phyloP scores from a whole-genome alignment of 2,113 vertebrate genomes.

The Scomber scombrus region DNA sequence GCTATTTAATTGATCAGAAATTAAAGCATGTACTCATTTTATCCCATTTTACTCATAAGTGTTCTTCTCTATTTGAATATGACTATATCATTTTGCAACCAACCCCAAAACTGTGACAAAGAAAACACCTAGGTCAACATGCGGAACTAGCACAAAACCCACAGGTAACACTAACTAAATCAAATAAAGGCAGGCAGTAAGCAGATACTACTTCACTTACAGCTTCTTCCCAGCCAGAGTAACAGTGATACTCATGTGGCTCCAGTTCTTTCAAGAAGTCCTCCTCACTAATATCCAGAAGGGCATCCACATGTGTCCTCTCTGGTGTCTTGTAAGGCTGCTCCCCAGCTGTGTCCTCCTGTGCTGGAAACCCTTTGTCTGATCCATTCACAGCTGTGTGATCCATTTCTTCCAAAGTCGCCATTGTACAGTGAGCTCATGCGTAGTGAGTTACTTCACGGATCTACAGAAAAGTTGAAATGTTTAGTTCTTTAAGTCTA shows the following conservation, averaged over 20 bases:
- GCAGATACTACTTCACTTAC: slow-evolving; percentile 80
- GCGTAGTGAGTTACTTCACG: neutral
- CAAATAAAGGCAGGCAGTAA: neutral
- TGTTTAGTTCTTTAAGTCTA: neutral
- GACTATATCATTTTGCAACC: too few species aligned
- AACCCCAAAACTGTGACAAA: neutral
- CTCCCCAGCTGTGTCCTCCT: slow-evolving; percentile 1
- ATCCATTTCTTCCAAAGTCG: slow-evolving; percentile 15
- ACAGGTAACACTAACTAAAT: neutral
- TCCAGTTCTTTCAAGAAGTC: slow-evolving; percentile 72
- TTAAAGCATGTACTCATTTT: neutral
- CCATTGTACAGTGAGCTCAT: slow-evolving; percentile 48
- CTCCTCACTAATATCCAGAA: slow-evolving; percentile 86
- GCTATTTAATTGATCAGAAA: neutral
- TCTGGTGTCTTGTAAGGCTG: slow-evolving; percentile 43
- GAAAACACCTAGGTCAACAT: too few species aligned
- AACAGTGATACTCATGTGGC: slow-evolving; percentile 60
- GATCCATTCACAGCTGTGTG: slow-evolving; percentile 18
- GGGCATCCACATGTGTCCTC: slow-evolving; percentile 77
- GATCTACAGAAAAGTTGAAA: neutral
- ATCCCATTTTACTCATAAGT: too few species aligned
- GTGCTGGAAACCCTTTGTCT: neutral
- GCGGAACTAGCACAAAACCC: neutral
- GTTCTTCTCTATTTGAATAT: neutral
- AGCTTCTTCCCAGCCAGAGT: slow-evolving; percentile 87